phyloP scores from a whole-genome alignment of 2,797 vertebrate species.

The Tolypeutes matacus region DNA sequence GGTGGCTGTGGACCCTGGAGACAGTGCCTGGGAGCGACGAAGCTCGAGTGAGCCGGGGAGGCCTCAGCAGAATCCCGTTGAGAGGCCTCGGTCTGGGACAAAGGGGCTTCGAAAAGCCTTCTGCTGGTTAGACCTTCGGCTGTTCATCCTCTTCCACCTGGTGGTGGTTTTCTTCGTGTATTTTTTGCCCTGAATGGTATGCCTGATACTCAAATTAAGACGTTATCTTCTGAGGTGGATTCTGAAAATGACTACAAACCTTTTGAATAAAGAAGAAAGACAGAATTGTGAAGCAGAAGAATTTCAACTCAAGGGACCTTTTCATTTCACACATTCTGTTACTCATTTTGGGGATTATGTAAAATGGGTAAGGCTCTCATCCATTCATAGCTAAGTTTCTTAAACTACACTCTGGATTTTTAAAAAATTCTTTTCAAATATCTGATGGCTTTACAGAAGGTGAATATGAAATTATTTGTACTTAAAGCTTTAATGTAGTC shows the following conservation, averaged over 20 bases:
- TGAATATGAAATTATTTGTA: slow-evolving; percentile 21
- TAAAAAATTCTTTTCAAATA: neutral
- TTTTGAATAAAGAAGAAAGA: slow-evolving; percentile 66
- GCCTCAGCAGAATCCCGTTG: too few species aligned
- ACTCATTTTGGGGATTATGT: neutral
- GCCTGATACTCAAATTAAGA: slow-evolving; percentile 1
- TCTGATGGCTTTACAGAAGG: neutral
- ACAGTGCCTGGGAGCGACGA: neutral
- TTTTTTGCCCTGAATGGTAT: too few species aligned
- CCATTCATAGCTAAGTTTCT: neutral
- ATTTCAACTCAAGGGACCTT: slow-evolving; percentile 40
- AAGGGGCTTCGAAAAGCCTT: slow-evolving; percentile 88
- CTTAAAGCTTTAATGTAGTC: neutral
- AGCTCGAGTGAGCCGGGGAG: neutral
- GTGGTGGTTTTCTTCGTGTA: slow-evolving; percentile 91
- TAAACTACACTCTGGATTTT: slow-evolving; percentile 14
- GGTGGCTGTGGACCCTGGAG: fast-evolving
- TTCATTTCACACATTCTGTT: slow-evolving; percentile 16
- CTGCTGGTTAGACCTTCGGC: slow-evolving; percentile 95
- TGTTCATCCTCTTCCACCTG: slow-evolving; percentile 93
- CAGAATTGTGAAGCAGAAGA: neutral
- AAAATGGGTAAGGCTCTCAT: neutral
- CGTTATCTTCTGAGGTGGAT: slow-evolving; percentile 30
- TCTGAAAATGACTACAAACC: slow-evolving; percentile 49
- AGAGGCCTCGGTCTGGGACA: fast-evolving